Evolutionary conservation across 2,888 invertebrate genomes (phyloP).

Genomic region (Ormyrus nitidulus): DNA sequence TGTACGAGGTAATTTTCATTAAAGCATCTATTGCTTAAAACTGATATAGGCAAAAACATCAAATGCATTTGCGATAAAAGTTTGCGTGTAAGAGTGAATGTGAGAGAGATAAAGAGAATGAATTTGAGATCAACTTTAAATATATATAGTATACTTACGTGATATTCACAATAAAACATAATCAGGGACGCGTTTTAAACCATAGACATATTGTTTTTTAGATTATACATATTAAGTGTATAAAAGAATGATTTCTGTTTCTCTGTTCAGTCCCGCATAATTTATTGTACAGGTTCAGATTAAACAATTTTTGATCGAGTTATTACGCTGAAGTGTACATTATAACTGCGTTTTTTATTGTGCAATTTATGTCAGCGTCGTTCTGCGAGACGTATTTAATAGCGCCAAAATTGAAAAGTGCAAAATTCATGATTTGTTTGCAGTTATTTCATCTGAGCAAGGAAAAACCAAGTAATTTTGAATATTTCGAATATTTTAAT

Average conservation of each 20-base stretch:
- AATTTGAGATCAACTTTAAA: conserved; percentile 16
- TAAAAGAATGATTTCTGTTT: conserved; percentile 41
- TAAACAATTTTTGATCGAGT: conserved; percentile 1
- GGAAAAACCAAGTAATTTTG: conserved; percentile 23
- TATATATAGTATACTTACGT: conserved; percentile 63
- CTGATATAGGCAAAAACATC: conserved; percentile 28
- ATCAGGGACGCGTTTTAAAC: conserved; percentile 70
- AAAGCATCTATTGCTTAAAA: conserved; percentile 60
- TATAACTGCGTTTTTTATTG: conserved; percentile 48
- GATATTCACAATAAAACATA: conserved; percentile 72
- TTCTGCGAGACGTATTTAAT: neutral
- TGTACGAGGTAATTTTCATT: conserved; percentile 63
- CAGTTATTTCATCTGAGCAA: conserved; percentile 25
- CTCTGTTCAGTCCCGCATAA: conserved; percentile 22
- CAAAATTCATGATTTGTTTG: conserved; percentile 33
- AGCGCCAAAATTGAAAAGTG: too few relatives aligned
- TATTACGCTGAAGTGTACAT: conserved; percentile 31
- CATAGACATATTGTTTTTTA: conserved; percentile 56
- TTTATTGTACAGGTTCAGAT: conserved; percentile 36
- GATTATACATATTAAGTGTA: conserved; percentile 44
- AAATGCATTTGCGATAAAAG: conserved; percentile 48
- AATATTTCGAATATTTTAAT: conserved; percentile 31
- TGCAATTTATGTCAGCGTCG: conserved; percentile 46
- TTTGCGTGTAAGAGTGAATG: conserved; percentile 39
- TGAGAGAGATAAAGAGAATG: conserved; percentile 36